Percentiles rank a stretch among this genome's conserved stretches.
Conservation (phyloP, 2,888 invertebrate genomes). For the Carcina quercana region DNA sequence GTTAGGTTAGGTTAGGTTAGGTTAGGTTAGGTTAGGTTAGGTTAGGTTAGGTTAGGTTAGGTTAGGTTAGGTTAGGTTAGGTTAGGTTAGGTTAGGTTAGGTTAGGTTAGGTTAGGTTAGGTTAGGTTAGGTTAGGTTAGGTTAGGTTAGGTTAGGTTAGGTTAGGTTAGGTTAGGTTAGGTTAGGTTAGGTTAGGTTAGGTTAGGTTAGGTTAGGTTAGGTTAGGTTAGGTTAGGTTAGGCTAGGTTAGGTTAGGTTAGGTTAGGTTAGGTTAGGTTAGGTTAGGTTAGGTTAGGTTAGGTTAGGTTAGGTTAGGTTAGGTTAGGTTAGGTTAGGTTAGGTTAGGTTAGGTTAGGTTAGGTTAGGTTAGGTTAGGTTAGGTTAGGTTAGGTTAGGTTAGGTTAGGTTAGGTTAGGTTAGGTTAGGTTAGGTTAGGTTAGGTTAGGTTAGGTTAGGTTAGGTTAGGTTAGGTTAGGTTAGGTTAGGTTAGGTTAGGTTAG, state of each 20-base stretch:
- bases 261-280: neutral
- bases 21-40: slow-evolving; percentile 5
- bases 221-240: neutral
- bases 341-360: too few species aligned
- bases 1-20: slow-evolving; percentile 5
- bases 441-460: too few species aligned
- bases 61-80: slow-evolving; percentile 3
- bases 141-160: slow-evolving; percentile 4
- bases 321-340: too few species aligned
- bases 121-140: slow-evolving; percentile 8
- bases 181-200: neutral
- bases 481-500: too few species aligned
- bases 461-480: too few species aligned
- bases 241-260: too few species aligned
- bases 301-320: too few species aligned
- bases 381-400: too few species aligned
- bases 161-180: neutral
- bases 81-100: slow-evolving; percentile 2
- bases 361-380: too few species aligned
- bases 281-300: neutral
- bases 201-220: too few species aligned
- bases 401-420: too few species aligned
- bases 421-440: too few species aligned
- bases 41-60: slow-evolving; percentile 3
- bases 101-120: slow-evolving; percentile 11